Conservation (phyloP, 2,797 vertebrate species). For the Leptodactylus fallax region DNA sequence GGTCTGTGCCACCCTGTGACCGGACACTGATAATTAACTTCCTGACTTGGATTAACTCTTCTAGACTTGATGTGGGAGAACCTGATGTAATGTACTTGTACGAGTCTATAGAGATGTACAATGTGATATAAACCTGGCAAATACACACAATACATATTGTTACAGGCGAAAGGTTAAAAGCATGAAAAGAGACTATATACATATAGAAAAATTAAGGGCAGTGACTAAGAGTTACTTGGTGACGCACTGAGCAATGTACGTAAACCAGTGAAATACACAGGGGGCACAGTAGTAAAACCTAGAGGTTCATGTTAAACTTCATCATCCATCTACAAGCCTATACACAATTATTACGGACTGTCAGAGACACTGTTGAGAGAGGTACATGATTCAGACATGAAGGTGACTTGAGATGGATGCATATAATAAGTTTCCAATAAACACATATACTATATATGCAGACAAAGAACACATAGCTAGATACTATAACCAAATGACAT, state of each 20-base stretch:
- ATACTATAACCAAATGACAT: not conserved
- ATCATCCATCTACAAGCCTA: not conserved
- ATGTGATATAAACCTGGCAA: not conserved
- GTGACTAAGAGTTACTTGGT: conserved; percentile 8
- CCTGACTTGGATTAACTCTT: conserved; percentile 20
- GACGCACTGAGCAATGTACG: conserved; percentile 7
- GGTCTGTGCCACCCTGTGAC: conserved; percentile 17
- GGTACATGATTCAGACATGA: not conserved
- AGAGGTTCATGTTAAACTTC: not conserved
- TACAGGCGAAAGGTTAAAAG: not conserved
- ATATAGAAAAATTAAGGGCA: conserved; percentile 25
- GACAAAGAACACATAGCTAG: not conserved
- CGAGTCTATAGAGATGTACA: not conserved
- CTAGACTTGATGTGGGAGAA: not conserved
- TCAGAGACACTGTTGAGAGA: not conserved
- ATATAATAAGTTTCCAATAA: not conserved
- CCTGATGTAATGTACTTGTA: not conserved
- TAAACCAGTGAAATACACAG: not conserved
- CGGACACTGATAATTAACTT: conserved; percentile 33
- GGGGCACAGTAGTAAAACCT: no score
- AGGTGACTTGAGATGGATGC: not conserved
- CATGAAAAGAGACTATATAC: not conserved
- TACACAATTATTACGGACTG: not conserved
- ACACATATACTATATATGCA: not conserved
- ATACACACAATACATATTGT: not conserved